Conservation (phyloP, 2,113 vertebrate genomes). For the Mobula birostris region DNA sequence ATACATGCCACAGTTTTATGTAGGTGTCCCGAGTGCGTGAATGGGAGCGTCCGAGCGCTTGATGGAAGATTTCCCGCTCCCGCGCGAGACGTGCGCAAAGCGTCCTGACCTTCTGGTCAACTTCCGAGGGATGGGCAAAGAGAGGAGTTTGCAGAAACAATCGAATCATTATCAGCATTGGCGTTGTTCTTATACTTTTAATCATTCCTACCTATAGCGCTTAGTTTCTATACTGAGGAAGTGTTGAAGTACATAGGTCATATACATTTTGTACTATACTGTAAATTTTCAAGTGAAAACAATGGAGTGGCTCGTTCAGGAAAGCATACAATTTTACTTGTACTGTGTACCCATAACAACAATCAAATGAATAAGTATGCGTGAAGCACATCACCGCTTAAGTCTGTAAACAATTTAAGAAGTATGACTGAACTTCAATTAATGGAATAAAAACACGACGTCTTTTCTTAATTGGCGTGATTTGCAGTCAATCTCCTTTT, state of each 20-base stretch:
- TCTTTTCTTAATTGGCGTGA: not conserved
- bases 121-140: constrained; percentile 47
- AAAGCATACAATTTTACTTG: not conserved
- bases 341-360: not conserved
- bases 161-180: not conserved
- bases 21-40: not conserved
- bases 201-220: not conserved
- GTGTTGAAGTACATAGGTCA: not conserved
- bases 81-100: constrained; percentile 48
- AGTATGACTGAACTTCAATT: not conserved
- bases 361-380: not conserved
- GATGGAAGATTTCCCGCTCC: constrained; percentile 43
- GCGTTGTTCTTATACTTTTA: not conserved
- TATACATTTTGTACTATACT: not conserved
- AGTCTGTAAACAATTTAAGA: not conserved
- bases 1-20: not conserved
- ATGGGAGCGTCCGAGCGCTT: constrained; percentile 37
- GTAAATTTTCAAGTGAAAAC: not conserved
- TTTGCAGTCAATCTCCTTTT: not conserved
- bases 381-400: not conserved
- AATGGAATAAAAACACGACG: not conserved
- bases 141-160: constrained; percentile 21
- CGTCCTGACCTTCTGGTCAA: constrained; percentile 60
- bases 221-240: not conserved
- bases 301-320: not conserved